Conservation (phyloP, 2,113 vertebrate species). For the Dipodomys stephensi region DNA sequence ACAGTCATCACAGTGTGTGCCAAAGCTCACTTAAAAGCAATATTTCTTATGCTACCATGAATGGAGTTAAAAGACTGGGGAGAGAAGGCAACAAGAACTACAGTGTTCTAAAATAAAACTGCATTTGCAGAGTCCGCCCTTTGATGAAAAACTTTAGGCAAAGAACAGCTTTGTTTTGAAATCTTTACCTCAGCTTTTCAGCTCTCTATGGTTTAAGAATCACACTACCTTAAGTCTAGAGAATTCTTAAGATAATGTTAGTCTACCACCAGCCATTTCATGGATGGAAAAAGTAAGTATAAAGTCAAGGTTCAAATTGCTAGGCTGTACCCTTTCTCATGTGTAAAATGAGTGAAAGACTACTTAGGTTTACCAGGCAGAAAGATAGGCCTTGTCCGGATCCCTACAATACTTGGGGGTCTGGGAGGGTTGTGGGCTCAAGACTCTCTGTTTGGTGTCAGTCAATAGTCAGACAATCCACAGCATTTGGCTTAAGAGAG, state of each 20-base stretch:
- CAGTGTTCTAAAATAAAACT: not conserved
- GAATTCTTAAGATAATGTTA: not conserved
- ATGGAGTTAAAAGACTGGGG: not conserved
- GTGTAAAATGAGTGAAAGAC: not conserved
- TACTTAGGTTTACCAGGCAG: not conserved
- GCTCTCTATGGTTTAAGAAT: not conserved
- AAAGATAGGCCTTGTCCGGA: not conserved
- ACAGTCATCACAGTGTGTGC: accelerated
- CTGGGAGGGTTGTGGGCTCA: accelerated
- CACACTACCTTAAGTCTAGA: not conserved
- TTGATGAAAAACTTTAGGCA: not conserved
- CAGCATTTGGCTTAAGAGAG: not conserved
- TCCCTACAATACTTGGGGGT: not conserved
- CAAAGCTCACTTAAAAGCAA: not conserved
- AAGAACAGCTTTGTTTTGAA: not conserved
- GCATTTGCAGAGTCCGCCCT: not conserved
- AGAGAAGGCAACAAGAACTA: not conserved
- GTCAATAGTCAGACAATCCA: not conserved
- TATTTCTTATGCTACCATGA: not conserved
- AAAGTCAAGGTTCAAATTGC: not conserved
- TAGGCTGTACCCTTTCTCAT: not conserved
- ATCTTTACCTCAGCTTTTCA: not conserved
- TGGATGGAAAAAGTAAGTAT: not conserved
- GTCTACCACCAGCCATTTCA: not conserved
- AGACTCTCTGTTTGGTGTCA: not conserved